Evolutionary conservation across 2,113 vertebrate species (phyloP), one percentile per base, ranked within the genome.

Genomic region (Dicerorhinus sumatrensis): DNA sequence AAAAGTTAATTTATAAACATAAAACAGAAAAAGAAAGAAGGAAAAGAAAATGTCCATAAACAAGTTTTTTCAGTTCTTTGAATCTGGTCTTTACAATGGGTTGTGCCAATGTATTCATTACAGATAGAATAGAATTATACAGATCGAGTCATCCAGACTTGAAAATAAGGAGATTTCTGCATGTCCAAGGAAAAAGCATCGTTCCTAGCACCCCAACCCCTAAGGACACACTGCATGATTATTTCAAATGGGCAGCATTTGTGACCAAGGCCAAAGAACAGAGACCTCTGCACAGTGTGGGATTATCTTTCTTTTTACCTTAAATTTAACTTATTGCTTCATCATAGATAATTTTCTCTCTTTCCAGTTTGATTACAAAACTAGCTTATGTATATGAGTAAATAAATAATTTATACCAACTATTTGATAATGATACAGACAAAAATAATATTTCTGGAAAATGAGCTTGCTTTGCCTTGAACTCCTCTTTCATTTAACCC

Each of bases 291-390:
- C 23, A 69, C 9, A 79, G 12, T 27, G 2, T 16, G 10, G n/a
- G 33, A 65, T 23, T 60, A 86, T 31, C 31, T 54, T 91, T 85
- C 75, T 42, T 87, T 91, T 91, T 25, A 77, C 23, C 46, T 33
- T 88, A 60, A 95, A 60, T 39, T 77, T 93, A 82, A 60, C 11
- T 86, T 79, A 54, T 2, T 84, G 4, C 21, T 93, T 91, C 8
- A 75, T 73, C 16, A 75, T 69, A 83, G 4, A 13, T 60, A 46
- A 82, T 82, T 95, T 81, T 87, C 12, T 94, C 25, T 85, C 21
- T 39, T 97, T 73, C 14, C 33, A 79, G 70, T 69, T 91, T 91
- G 4, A 91, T 93, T 93, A 84, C 12, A 88, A 86, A 93, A 56
- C 33, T 48, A 88, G 12, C 58, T 79, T 76, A 42, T 62, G 25